Evolutionary conservation across 2,113 vertebrate species (phyloP).

Genomic region (Melozone crissalis): DNA sequence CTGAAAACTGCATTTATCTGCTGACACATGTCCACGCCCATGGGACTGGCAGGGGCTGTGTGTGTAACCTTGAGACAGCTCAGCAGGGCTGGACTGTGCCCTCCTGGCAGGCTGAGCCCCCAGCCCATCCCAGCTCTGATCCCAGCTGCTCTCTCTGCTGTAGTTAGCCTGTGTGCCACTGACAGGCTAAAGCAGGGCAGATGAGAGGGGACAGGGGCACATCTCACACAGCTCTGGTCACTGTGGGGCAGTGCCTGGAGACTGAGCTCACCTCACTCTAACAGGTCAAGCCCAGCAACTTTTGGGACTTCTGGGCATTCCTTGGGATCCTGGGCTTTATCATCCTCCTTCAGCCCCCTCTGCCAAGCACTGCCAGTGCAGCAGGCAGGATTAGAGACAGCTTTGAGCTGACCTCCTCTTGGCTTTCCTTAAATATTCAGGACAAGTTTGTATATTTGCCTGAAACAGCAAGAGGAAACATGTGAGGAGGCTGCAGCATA

Average conservation of each 20-base stretch:
- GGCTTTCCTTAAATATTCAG: background rate
- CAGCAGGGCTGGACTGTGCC: background rate
- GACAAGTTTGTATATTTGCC: background rate
- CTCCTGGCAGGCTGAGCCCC: background rate
- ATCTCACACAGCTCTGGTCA: background rate
- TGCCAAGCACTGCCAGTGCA: background rate
- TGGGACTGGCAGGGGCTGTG: accelerated
- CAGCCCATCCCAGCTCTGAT: background rate
- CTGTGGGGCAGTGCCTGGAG: background rate
- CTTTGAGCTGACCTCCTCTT: background rate
- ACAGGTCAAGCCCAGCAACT: background rate
- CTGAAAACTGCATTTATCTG: background rate
- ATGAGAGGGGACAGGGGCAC: background rate
- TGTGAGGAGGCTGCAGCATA: background rate
- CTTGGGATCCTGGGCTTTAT: background rate
- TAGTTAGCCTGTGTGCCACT: accelerated
- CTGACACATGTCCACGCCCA: accelerated
- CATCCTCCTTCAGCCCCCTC: background rate
- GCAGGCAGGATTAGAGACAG: background rate
- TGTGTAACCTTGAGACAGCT: background rate
- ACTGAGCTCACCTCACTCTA: background rate
- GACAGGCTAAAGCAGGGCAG: background rate
- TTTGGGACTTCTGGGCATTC: background rate
- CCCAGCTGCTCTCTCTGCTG: background rate
- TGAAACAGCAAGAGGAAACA: background rate